Percentiles rank a stretch among this genome's conserved stretches.
Conservation (phyloP, 2,797 vertebrate species). For the Tympanoctomys barrerae region DNA sequence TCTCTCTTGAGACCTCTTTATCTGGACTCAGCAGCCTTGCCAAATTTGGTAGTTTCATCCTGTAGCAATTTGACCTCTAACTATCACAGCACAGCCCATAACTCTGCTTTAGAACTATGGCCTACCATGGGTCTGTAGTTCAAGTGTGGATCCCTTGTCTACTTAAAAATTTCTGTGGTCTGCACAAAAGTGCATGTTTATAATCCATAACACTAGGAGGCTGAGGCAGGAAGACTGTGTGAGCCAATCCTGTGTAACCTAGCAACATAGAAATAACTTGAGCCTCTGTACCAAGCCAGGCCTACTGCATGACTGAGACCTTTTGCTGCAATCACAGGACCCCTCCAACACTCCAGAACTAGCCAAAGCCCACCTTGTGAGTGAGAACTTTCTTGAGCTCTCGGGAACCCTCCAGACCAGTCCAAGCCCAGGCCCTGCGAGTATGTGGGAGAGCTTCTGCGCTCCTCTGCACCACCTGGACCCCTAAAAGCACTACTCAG, state of each 20-base stretch:
- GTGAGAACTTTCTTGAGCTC: too few species aligned
- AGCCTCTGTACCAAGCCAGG: too few species aligned
- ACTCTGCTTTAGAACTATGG: neutral
- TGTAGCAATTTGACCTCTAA: neutral
- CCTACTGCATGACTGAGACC: too few species aligned
- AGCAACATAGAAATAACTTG: neutral
- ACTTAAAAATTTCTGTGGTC: too few species aligned
- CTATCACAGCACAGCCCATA: fast-evolving
- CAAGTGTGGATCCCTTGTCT: too few species aligned
- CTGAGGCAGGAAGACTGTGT: neutral
- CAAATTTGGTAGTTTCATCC: neutral
- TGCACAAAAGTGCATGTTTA: fast-evolving
- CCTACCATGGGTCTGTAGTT: neutral
- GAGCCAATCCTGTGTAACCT: neutral
- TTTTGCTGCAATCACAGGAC: too few species aligned
- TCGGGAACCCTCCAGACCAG: too few species aligned
- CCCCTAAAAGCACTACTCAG: too few species aligned
- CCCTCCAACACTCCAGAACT: slow-evolving; percentile 48
- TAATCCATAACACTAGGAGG: neutral
- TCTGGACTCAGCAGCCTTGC: neutral
- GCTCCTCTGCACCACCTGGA: too few species aligned
- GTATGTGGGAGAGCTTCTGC: too few species aligned
- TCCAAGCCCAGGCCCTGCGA: too few species aligned
- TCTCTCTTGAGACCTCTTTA: neutral
- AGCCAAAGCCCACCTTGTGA: too few species aligned